phyloP scores from a whole-genome alignment of 2,888 invertebrate genomes.

The Marronus borbonicus region DNA sequence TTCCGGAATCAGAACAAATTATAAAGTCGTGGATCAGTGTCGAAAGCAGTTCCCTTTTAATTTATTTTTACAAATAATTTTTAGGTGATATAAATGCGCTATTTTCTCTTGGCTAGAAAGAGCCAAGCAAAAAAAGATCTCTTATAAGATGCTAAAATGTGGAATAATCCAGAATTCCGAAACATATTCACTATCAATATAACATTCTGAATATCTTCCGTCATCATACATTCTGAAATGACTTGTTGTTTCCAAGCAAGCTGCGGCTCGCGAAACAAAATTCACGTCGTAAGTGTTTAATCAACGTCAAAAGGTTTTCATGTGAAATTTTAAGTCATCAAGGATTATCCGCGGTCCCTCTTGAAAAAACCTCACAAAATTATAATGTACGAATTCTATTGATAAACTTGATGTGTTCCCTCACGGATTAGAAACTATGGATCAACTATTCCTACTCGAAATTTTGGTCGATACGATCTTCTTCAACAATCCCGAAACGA shows the following conservation, averaged over 20 bases:
- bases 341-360: constrained; percentile 29
- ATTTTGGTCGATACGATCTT: constrained; percentile 73
- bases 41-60: too few species aligned
- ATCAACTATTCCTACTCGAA: constrained; percentile 75
- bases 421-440: constrained; percentile 60
- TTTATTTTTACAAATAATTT: too few species aligned
- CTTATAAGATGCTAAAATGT: too few species aligned
- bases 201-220: too few species aligned
- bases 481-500: constrained; percentile 67
- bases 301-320: constrained; percentile 30
- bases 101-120: too few species aligned
- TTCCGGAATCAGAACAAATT: too few species aligned
- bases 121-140: too few species aligned
- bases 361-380: constrained; percentile 36
- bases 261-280: constrained; percentile 40
- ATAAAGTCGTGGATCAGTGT: too few species aligned
- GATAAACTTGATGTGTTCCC: not conserved
- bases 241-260: not conserved
- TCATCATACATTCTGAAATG: too few species aligned
- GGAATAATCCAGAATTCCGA: too few species aligned
- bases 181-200: too few species aligned
- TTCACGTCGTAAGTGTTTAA: not conserved
- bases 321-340: constrained; percentile 38
- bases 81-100: too few species aligned
- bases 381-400: constrained; percentile 45